Conservation (phyloP, 2,113 vertebrate species). For the Strigops habroptila region DNA sequence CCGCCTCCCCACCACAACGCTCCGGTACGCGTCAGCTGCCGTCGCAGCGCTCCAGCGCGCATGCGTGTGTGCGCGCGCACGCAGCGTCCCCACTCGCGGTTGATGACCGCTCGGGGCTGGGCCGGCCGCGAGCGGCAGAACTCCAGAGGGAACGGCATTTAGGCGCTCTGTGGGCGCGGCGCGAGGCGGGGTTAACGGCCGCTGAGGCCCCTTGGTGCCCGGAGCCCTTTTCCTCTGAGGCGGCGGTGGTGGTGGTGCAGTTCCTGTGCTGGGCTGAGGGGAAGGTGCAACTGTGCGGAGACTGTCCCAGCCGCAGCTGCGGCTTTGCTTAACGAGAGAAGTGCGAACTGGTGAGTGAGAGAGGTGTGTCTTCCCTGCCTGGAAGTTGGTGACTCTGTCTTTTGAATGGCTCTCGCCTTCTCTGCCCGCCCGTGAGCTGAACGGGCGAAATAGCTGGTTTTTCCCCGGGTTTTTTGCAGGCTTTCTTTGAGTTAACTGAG, state of each 20-base stretch:
- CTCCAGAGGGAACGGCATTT: rapidly evolving
- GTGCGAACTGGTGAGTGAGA: not conserved
- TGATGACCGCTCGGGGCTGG: no score
- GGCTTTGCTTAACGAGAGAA: not conserved
- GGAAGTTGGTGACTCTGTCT: rapidly evolving
- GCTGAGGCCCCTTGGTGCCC: not conserved
- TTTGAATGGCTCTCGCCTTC: rapidly evolving
- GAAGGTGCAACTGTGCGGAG: not conserved
- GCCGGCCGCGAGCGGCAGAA: no score
- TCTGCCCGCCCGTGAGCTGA: rapidly evolving
- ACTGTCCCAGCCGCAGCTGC: not conserved
- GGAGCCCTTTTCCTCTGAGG: no score
- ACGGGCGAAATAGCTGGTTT: not conserved
- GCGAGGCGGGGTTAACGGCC: no score
- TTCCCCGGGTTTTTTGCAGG: rapidly evolving
- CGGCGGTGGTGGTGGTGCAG: not conserved
- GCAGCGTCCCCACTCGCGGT: no score
- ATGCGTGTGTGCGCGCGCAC: not conserved
- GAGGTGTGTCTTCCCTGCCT: rapidly evolving
- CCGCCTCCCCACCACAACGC: rapidly evolving
- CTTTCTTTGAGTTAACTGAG: not conserved
- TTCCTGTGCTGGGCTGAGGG: not conserved
- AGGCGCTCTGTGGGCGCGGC: not conserved
- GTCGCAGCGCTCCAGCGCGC: not conserved
- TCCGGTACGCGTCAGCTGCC: rapidly evolving